A percentile compares a stretch with the other conserved stretches of the same genome.
Conservation (phyloP, 2,113 vertebrate genomes). For the Hoplias malabaricus region DNA sequence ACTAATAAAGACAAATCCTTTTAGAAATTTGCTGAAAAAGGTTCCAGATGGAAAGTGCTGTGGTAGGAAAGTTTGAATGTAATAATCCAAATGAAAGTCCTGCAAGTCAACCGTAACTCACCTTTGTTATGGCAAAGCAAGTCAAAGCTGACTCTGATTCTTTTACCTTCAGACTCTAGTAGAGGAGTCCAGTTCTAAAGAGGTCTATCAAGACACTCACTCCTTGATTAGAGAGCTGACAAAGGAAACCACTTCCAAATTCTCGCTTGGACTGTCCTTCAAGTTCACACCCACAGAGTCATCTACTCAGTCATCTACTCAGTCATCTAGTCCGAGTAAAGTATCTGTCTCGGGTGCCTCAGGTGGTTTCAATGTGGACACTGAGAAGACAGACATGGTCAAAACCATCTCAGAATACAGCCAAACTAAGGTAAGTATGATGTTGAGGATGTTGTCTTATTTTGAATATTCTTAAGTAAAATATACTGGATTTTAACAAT, state of each 20-base stretch:
- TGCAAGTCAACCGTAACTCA: too few relatives aligned
- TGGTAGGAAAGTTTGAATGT: too few relatives aligned
- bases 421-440: conserved; percentile 67
- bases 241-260: conserved; percentile 14
- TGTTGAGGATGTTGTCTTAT: not conserved
- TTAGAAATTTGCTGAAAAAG: too few relatives aligned
- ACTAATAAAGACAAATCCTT: too few relatives aligned
- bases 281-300: conserved; percentile 69
- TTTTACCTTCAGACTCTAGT: conserved; percentile 74
- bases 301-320: conserved; percentile 25
- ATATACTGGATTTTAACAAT: not conserved
- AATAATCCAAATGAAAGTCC: too few relatives aligned
- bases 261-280: conserved; percentile 63
- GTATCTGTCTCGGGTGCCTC: not conserved
- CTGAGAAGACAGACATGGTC: conserved; percentile 51
- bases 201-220: conserved; percentile 71
- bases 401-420: conserved; percentile 45
- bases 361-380: rapidly evolving
- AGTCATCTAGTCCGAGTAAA: not conserved
- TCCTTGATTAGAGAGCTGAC: conserved; percentile 70
- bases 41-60: too few relatives aligned
- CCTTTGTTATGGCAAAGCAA: not conserved
- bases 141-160: not conserved
- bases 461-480: not conserved
- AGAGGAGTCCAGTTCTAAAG: conserved; percentile 75